phyloP scores from a whole-genome alignment of 2,797 vertebrate genomes.

The Microchirus variegatus region DNA sequence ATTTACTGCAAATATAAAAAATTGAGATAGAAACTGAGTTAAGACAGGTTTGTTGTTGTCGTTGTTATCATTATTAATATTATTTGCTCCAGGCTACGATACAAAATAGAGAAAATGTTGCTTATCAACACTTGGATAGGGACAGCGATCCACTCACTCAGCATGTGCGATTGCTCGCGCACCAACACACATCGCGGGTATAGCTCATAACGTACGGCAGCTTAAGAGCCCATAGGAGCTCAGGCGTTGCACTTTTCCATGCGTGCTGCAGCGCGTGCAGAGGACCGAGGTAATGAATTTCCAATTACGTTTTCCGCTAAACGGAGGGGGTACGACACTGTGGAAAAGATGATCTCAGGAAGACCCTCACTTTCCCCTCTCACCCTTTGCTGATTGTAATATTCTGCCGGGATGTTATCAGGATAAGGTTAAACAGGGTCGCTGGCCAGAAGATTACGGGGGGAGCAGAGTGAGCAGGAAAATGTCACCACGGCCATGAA shows the following conservation, averaged over 20 bases:
- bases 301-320: constrained; percentile 59
- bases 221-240: constrained; percentile 47
- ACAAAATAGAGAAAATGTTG: constrained; percentile 38
- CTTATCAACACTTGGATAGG: constrained; percentile 46
- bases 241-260: constrained; percentile 51
- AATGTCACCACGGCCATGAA: constrained; percentile 14
- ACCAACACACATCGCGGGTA: constrained; percentile 19
- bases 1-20: constrained; percentile 49
- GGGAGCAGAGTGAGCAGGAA: constrained; percentile 4
- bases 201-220: constrained; percentile 42
- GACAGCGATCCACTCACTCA: constrained; percentile 14
- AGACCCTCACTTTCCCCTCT: constrained; percentile 30
- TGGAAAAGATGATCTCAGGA: constrained; percentile 37
- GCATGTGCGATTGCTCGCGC: constrained; percentile 4
- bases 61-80: constrained; percentile 42
- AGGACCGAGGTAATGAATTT: constrained; percentile 56
- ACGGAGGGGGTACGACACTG: constrained; percentile 53
- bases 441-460: constrained; percentile 8
- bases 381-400: constrained; percentile 25
- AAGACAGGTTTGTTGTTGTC: too few relatives aligned
- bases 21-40: constrained; percentile 13
- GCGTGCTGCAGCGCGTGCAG: constrained; percentile 47
- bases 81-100: constrained; percentile 29
- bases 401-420: constrained; percentile 35
- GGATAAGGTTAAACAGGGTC: constrained; percentile 35